phyloP scores from a whole-genome alignment of 2,113 vertebrate genomes.

The Varanus salvator region DNA sequence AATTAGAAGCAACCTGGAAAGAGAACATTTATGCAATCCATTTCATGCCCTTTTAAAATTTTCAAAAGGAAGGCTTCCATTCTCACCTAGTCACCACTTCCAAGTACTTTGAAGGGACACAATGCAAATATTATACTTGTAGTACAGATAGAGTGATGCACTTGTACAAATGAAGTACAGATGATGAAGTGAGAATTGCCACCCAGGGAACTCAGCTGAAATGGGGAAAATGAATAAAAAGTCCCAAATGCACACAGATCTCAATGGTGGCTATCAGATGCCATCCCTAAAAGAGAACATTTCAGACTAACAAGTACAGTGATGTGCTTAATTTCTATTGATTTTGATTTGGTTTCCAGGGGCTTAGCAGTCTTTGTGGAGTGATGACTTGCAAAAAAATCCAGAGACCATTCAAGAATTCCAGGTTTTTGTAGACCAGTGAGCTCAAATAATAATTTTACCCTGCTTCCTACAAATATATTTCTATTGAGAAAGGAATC shows the following conservation, averaged over 20 bases:
- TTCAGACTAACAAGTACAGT: background rate
- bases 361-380: background rate
- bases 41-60: background rate
- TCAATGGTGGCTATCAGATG: background rate
- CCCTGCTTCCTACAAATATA: background rate
- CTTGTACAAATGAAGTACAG: background rate
- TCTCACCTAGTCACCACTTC: background rate
- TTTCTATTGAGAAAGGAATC: background rate
- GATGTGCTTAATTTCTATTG: background rate
- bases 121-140: background rate
- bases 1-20: background rate
- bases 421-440: background rate
- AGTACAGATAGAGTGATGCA: background rate
- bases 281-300: background rate
- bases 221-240: background rate
- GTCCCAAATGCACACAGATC: background rate
- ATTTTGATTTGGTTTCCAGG: background rate
- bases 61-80: background rate
- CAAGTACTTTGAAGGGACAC: background rate
- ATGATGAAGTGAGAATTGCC: background rate
- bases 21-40: background rate
- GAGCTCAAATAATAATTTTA: background rate
- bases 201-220: background rate
- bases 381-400: background rate
- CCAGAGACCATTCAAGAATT: background rate